These are phyloP conservation scores for Xanthorhoe spadicearia DNA, from an alignment of 2,888 invertebrate species.

Conservation along the genomic window DNA sequence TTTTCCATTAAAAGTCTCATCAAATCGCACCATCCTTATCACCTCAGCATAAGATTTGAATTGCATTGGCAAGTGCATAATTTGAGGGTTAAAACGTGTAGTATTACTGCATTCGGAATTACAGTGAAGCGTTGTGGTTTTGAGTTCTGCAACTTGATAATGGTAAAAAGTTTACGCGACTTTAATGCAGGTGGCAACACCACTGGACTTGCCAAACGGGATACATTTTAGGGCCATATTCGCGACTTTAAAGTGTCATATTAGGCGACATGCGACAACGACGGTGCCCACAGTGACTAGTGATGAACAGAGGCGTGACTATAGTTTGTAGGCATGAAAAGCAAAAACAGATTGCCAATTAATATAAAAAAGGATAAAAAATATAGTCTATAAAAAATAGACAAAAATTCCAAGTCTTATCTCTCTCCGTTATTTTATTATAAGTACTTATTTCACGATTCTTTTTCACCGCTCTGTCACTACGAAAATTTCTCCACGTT, in stretches of 20 bases:
- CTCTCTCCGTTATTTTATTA: no score
- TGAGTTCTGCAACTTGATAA: conserved; percentile 38
- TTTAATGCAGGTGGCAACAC: conserved; percentile 36
- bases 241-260: background rate
- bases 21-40: conserved; percentile 24
- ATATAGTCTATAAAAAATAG: no score
- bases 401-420: no score
- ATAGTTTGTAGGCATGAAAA: no score
- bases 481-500: no score
- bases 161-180: conserved; percentile 36
- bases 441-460: no score
- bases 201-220: conserved; percentile 15
- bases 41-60: conserved; percentile 25
- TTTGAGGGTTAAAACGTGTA: conserved; percentile 44
- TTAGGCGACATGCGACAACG: no score
- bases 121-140: conserved; percentile 49
- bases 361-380: no score
- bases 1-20: conserved; percentile 44
- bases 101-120: conserved; percentile 48
- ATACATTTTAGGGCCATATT: background rate
- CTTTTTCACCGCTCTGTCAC: no score
- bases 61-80: conserved; percentile 28
- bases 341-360: no score
- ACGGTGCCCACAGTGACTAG: no score
- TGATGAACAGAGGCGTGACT: no score